phyloP scores from a whole-genome alignment of 1,140 invertebrate genomes.

The Coenobita brevimanus region DNA sequence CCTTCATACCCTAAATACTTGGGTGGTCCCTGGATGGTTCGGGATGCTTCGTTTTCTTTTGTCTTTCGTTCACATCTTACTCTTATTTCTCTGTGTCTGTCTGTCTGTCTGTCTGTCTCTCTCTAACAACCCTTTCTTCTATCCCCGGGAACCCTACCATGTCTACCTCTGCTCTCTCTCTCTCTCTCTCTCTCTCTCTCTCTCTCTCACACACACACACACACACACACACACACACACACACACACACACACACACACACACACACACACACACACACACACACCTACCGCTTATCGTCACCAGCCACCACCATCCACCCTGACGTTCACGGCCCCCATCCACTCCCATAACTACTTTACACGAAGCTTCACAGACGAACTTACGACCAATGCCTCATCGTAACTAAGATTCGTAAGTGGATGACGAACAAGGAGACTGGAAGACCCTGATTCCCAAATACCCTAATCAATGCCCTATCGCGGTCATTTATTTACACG shows the following conservation, averaged over 20 bases:
- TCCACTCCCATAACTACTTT: too few relatives aligned
- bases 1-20: background rate
- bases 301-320: background rate
- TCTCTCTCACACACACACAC: too few relatives aligned
- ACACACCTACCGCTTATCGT: background rate
- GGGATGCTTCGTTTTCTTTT: background rate
- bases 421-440: too few relatives aligned
- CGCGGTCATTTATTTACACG: too few relatives aligned
- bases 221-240: too few relatives aligned
- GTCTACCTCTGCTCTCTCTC: background rate
- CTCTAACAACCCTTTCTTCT: background rate
- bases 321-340: background rate
- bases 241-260: background rate
- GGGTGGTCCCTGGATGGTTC: conserved; percentile 19
- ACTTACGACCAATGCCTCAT: too few relatives aligned
- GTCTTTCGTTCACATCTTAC: background rate
- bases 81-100: background rate
- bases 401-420: too few relatives aligned
- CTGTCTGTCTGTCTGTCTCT: background rate
- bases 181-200: background rate
- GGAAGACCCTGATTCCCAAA: too few relatives aligned
- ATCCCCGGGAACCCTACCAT: background rate
- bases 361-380: too few relatives aligned
- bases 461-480: too few relatives aligned
- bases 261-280: conserved; percentile 9